phyloP scores from a whole-genome alignment of 2,113 vertebrate genomes.

The Paradoxurus hermaphroditus region DNA sequence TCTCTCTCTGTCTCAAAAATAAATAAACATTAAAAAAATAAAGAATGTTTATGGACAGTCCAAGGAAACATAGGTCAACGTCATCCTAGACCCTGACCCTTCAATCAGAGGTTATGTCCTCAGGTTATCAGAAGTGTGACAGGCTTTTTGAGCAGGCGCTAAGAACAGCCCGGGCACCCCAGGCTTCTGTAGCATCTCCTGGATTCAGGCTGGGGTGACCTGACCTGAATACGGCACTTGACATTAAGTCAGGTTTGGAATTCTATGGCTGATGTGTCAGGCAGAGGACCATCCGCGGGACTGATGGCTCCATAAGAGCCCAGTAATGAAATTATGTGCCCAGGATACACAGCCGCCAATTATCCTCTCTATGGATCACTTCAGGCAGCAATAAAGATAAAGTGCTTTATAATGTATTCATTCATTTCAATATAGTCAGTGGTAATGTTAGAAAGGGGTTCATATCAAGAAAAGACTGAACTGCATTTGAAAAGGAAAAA shows the following conservation, averaged over 20 bases:
- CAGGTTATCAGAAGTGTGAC: neutral
- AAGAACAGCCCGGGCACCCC: neutral
- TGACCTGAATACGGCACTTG: neutral
- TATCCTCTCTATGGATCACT: slow-evolving; percentile 27
- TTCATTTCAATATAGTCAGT: slow-evolving; percentile 48
- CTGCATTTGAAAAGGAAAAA: slow-evolving; percentile 26
- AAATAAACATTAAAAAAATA: too few species aligned
- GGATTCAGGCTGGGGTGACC: neutral
- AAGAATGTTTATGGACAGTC: neutral
- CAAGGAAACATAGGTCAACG: neutral
- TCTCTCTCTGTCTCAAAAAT: too few species aligned
- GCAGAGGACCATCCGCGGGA: neutral
- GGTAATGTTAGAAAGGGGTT: neutral
- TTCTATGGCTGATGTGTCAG: neutral
- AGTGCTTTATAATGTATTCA: slow-evolving; percentile 44
- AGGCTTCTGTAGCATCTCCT: neutral
- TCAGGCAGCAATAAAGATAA: slow-evolving; percentile 48
- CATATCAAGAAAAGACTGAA: neutral
- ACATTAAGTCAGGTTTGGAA: neutral
- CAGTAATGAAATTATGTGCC: neutral
- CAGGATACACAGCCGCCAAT: slow-evolving; percentile 20
- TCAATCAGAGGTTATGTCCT: neutral
- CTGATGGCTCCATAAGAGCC: neutral
- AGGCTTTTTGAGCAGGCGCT: neutral
- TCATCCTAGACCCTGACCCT: neutral